Evolutionary conservation across 2,888 invertebrate species (phyloP), one percentile per base, ranked within the genome.

Genomic region (Trypoxylon attenuatum): DNA sequence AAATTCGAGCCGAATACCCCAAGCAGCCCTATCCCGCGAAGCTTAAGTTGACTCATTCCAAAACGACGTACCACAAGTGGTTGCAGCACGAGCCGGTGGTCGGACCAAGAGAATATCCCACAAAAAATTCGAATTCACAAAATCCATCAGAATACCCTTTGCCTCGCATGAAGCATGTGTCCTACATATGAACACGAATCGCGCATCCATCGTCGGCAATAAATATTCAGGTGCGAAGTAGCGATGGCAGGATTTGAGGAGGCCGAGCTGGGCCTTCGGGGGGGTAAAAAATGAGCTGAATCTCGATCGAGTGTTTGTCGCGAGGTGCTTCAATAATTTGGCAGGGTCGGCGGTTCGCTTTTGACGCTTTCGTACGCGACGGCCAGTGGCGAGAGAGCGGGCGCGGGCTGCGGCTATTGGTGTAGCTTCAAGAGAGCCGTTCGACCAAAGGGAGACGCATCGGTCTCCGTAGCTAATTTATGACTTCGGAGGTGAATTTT

Each of bases 401-500:
- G 38, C 42, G 52, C 46, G 64, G 55, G 58, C 42, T 19, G 58
- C 54, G 49, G 55, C 16, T 62, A 72, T 69, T 69, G 75, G 69
- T 62, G 64, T 58, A 59, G 75, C 56, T 69, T 64, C 57, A 56
- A 69, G 72, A 61, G 63, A 63, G 73, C 33, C n/a, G 62, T n/a
- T n/a, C 29, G 56, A 64, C 75, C 76, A 77, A 70, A 72, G 77
- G 72, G 73, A 70, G 72, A 73, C 69, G 77, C 76, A 76, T 76
- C 76, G 76, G 77, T 68, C 71, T 70, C 73, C 73, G 67, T 77
- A 78, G 83, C 79, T 84, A 85, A 86, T 86, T 87, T 84, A 85
- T 83, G 84, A 85, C 82, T 84, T 82, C 73, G 81, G 71, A 71
- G 79, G 69, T 73, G 78, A 82, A 81, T 85, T 84, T 84, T 86